These are phyloP conservation scores for Amblyteles armatorius DNA, from an alignment of 2,888 invertebrate species.

Conservation along the genomic window DNA sequence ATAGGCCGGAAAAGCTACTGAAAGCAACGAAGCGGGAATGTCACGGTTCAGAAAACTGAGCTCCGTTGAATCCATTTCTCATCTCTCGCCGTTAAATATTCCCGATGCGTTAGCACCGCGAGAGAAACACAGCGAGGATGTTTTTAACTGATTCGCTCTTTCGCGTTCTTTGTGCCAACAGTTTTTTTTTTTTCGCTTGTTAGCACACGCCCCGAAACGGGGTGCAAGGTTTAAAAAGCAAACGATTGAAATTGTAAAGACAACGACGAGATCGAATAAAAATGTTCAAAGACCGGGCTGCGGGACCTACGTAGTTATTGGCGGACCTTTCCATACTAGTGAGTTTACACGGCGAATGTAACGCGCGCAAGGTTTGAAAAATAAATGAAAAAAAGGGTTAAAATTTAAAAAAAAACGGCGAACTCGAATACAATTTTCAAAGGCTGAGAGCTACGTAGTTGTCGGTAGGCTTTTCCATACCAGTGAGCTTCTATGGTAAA, in stretches of 20 bases:
- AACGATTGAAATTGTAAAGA: no score
- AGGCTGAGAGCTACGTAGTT: neutral
- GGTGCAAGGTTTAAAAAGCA: neutral
- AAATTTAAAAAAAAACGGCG: neutral
- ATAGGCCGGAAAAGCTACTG: slow-evolving; percentile 73
- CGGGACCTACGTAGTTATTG: no score
- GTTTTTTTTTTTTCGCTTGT: neutral
- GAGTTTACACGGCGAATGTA: no score
- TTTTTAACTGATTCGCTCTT: slow-evolving; percentile 19
- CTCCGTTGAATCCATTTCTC: slow-evolving; percentile 17
- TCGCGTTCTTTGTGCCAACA: neutral
- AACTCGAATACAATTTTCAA: neutral
- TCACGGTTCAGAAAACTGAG: slow-evolving; percentile 71
- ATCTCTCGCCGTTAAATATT: slow-evolving; percentile 45
- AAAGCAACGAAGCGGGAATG: slow-evolving; percentile 71
- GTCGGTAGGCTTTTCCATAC: neutral
- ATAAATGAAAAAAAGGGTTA: neutral
- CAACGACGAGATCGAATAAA: no score
- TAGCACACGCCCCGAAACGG: neutral
- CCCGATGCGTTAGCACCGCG: slow-evolving; percentile 22
- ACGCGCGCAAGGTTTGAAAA: neutral
- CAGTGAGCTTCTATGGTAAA: neutral
- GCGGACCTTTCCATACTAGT: no score
- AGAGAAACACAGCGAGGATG: slow-evolving; percentile 13
- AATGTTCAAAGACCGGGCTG: no score